Base-by-base conservation (phyloP, 2,888 invertebrate genomes). In the Caenorhabditis angaria region DNA sequence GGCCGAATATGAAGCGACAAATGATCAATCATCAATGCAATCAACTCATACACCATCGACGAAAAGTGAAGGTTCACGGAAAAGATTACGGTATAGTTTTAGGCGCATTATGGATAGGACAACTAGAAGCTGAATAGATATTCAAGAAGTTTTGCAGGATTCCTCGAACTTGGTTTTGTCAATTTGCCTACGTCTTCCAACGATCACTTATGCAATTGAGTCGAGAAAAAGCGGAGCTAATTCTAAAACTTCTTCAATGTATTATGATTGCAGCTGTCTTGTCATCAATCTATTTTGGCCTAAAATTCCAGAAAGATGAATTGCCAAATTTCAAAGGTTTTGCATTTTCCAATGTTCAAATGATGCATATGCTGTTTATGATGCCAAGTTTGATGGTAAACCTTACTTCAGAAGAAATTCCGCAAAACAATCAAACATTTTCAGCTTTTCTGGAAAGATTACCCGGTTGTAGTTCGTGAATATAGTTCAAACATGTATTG, bases 271-370 rank as follows among this genome's bases (percentile, higher is more conserved):
- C 50, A 6, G 50, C 22, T 6, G 50, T 24, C 2, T 12, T 24
- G 6, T 32, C 35, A 18, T 24, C 18, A 5, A 18, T 27, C 48
- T 24, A 25, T 24, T 22, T 20, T 61, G 61, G 28, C 10, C 6
- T 18, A 10, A 14, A 95, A 95, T 92, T 94, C 91, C 92, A 93
- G 85, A 93, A 94, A 88, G 93, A 93, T 79, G 94, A 94, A 1
- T 93, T 95, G 0, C 93, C 93, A 92, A 95, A 95, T 88, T 94
- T 94, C 79, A 94, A 94, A 87, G 95, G 95, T 50, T 93, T 93
- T 27, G 91, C 95, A 64, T 95, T 94, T 88, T 91, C 94, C 85
- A 93, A 94, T 88, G 90, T 94, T 54, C 94, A 94, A n/a, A 94
- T 94, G 87, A 93, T 94, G 93, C 94, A 94, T 6, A 94, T 95